Conservation (phyloP, 92 coral and sea anemone species). For the Porites divaricata region DNA sequence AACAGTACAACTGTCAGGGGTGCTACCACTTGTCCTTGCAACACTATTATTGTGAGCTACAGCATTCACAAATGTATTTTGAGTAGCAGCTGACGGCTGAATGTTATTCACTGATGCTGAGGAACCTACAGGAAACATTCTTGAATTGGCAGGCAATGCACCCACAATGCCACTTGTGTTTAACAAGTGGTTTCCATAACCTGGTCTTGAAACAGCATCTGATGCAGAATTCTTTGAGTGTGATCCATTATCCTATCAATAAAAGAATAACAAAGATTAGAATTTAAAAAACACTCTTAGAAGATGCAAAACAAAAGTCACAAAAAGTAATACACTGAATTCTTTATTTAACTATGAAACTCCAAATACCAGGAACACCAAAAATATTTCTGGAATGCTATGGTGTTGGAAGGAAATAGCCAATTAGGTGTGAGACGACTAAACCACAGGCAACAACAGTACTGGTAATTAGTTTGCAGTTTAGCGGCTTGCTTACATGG, state of each 20-base stretch:
- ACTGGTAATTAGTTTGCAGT: no score
- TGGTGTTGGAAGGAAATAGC: no score
- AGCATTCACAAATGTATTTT: slow-evolving; percentile 29
- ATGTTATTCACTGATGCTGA: slow-evolving; percentile 7
- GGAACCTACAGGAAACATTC: slow-evolving; percentile 2
- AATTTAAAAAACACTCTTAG: not conserved
- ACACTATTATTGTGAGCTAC: slow-evolving; percentile 19
- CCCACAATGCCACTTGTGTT: slow-evolving; percentile 5
- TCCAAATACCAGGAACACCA: no score
- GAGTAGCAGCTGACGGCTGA: slow-evolving; percentile 15
- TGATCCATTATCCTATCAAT: slow-evolving; percentile 13
- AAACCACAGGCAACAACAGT: no score
- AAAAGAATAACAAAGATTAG: not conserved
- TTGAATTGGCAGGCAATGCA: not conserved
- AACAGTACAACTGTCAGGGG: not conserved
- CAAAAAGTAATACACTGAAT: no score
- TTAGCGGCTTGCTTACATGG: no score
- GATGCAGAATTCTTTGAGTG: slow-evolving; percentile 8
- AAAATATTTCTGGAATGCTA: no score
- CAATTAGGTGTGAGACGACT: no score
- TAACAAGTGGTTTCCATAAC: slow-evolving; percentile 12
- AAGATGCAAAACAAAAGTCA: not conserved
- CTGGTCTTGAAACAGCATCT: slow-evolving; percentile 4
- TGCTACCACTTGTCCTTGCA: slow-evolving; percentile 24
- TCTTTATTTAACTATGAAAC: no score